phyloP scores from a whole-genome alignment of 2,888 invertebrate genomes.

The Strigamia maritima region DNA sequence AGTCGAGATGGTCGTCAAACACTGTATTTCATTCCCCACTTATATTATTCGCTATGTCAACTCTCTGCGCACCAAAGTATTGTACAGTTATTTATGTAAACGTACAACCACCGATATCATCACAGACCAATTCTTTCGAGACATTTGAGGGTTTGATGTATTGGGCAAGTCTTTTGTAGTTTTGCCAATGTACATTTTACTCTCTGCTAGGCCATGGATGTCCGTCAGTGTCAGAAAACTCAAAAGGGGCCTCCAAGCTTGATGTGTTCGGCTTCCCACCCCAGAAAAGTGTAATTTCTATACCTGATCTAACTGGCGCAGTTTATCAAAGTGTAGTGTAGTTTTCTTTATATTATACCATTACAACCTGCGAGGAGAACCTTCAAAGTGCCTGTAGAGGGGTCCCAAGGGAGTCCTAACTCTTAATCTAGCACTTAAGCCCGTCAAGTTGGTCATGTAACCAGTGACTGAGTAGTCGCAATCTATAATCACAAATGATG shows the following conservation, averaged over 20 bases:
- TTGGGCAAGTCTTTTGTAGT: conserved; percentile 52
- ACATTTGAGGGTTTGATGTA: neutral
- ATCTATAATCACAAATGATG: conserved; percentile 71
- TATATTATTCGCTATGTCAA: conserved; percentile 44
- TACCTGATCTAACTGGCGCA: too few relatives aligned
- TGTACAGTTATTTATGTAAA: conserved; percentile 51
- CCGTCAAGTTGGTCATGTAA: conserved; percentile 55
- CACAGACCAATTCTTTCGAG: neutral
- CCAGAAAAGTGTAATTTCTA: too few relatives aligned
- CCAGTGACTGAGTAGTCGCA: conserved; percentile 65
- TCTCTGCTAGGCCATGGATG: too few relatives aligned
- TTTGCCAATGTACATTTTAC: conserved; percentile 51
- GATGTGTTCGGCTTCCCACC: too few relatives aligned
- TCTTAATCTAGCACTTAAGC: too few relatives aligned
- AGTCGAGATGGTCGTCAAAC: conserved; percentile 42
- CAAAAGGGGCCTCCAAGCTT: too few relatives aligned
- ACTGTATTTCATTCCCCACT: conserved; percentile 40
- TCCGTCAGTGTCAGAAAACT: too few relatives aligned
- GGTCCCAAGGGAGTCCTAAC: too few relatives aligned
- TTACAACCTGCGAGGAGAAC: too few relatives aligned
- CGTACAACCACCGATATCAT: conserved; percentile 72
- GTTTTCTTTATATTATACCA: too few relatives aligned
- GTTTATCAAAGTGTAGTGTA: too few relatives aligned
- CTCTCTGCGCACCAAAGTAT: conserved; percentile 36
- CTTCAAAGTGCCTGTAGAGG: too few relatives aligned